These are phyloP conservation scores for Gryllus bimaculatus DNA, from an alignment of 1,140 invertebrate genomes.

Conservation along the genomic window DNA sequence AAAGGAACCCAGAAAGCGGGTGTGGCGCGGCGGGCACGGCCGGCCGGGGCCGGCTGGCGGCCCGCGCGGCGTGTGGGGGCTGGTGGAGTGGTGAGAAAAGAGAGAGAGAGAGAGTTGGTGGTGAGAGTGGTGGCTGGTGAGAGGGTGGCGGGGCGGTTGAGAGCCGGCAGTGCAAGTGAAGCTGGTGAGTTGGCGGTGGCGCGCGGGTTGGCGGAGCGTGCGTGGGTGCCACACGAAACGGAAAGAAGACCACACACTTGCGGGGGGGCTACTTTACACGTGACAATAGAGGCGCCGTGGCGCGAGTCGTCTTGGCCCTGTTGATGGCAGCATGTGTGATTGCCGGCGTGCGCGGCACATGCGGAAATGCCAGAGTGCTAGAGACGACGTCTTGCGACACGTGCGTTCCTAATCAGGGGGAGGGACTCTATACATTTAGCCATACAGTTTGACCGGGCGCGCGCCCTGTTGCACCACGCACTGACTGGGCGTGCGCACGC, in stretches of 20 bases:
- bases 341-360: slow-evolving; percentile 33
- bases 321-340: slow-evolving; percentile 38
- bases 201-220: too few species aligned
- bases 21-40: too few species aligned
- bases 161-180: slow-evolving; percentile 2
- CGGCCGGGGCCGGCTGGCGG: not conserved
- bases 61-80: not conserved
- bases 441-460: slow-evolving; percentile 35
- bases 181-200: not conserved
- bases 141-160: not conserved
- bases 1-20: too few species aligned
- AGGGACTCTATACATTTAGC: slow-evolving; percentile 36
- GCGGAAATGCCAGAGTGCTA: slow-evolving; percentile 32
- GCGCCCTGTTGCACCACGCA: slow-evolving; percentile 43
- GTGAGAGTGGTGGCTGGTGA: not conserved
- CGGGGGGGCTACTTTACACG: slow-evolving; percentile 34
- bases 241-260: not conserved
- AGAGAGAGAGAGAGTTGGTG: not conserved
- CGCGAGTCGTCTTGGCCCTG: slow-evolving; percentile 33
- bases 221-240: not conserved
- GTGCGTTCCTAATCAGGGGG: slow-evolving; percentile 26
- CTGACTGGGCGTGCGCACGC: slow-evolving; percentile 41
- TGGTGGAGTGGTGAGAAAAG: not conserved
- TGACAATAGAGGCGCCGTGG: slow-evolving; percentile 36
- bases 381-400: slow-evolving; percentile 27